Percentiles rank a stretch among this genome's conserved stretches.
Evolutionary conservation across 2,888 invertebrate genomes (phyloP).

Genomic region (Drosophila nigricruria): DNA sequence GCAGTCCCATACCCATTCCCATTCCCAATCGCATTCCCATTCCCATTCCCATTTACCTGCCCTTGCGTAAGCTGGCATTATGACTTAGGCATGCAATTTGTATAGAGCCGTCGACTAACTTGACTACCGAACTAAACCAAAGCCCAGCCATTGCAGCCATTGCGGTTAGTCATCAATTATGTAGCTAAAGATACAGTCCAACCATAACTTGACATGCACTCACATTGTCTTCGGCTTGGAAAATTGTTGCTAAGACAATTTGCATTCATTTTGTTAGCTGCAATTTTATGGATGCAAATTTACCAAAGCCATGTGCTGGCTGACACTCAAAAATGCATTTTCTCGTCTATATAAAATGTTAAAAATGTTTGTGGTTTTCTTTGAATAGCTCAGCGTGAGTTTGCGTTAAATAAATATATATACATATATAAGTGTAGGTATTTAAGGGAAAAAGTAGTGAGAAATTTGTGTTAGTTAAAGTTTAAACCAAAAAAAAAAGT

Average conservation of each 20-base stretch:
- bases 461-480: neutral
- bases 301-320: neutral
- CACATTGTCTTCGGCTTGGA: conserved; percentile 20
- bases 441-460: neutral
- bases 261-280: conserved; percentile 10
- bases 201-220: conserved; percentile 27
- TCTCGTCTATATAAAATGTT: conserved; percentile 1
- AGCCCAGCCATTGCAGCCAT: conserved; percentile 12
- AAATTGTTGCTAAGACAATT: conserved; percentile 8
- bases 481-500: too few species aligned
- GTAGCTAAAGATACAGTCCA: conserved; percentile 9
- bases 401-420: neutral
- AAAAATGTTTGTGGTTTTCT: neutral
- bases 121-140: conserved; percentile 16
- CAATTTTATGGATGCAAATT: conserved; percentile 13
- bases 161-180: conserved; percentile 33
- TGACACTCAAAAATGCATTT: conserved; percentile 8
- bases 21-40: conserved; percentile 1
- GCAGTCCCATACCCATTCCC: neutral
- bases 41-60: conserved; percentile 18
- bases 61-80: conserved; percentile 61
- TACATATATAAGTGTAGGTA: neutral
- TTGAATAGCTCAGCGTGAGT: neutral
- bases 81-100: conserved; percentile 62
- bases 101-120: conserved; percentile 30